These are phyloP conservation scores for Drosophila punjabiensis DNA, from an alignment of 1,140 invertebrate species.

Conservation along the genomic window DNA sequence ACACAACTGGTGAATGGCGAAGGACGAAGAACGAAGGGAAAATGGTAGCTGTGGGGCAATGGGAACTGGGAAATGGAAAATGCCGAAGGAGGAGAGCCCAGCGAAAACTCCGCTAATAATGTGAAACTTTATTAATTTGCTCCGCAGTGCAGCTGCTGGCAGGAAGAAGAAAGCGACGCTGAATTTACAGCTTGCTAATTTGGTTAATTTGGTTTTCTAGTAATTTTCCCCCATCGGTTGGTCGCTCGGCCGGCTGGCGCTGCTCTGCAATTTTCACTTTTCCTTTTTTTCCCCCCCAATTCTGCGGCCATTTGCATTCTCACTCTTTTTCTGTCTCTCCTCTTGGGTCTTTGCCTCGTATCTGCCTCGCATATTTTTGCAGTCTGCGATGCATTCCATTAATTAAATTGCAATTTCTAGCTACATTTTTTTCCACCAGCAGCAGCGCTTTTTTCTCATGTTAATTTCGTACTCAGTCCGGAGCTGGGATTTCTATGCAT, in stretches of 20 bases:
- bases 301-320: slow-evolving; percentile 48
- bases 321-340: slow-evolving; percentile 4
- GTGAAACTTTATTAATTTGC: slow-evolving; percentile 79
- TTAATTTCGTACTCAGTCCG: slow-evolving; percentile 60
- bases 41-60: not conserved
- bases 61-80: slow-evolving; percentile 17
- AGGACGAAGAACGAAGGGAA: not conserved
- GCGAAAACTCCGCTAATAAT: slow-evolving; percentile 66
- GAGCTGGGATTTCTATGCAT: slow-evolving; percentile 10
- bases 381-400: slow-evolving; percentile 68
- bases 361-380: slow-evolving; percentile 53
- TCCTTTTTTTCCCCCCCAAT: slow-evolving; percentile 27
- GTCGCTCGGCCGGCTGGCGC: slow-evolving; percentile 19
- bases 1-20: slow-evolving; percentile 28
- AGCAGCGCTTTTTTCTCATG: slow-evolving; percentile 30
- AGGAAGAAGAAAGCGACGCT: slow-evolving; percentile 20
- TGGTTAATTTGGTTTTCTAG: slow-evolving; percentile 76
- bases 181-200: slow-evolving; percentile 79
- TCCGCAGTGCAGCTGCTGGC: slow-evolving; percentile 53
- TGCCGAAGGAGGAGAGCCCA: slow-evolving; percentile 29
- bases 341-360: not conserved
- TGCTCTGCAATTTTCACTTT: slow-evolving; percentile 57
- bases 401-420: slow-evolving; percentile 77
- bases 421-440: slow-evolving; percentile 35
- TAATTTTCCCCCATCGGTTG: slow-evolving; percentile 52